A percentile compares a stretch with the other conserved stretches of the same genome.
Evolutionary conservation across 1,140 invertebrate genomes (phyloP).

Genomic region (Drosophila lacteicornis): DNA sequence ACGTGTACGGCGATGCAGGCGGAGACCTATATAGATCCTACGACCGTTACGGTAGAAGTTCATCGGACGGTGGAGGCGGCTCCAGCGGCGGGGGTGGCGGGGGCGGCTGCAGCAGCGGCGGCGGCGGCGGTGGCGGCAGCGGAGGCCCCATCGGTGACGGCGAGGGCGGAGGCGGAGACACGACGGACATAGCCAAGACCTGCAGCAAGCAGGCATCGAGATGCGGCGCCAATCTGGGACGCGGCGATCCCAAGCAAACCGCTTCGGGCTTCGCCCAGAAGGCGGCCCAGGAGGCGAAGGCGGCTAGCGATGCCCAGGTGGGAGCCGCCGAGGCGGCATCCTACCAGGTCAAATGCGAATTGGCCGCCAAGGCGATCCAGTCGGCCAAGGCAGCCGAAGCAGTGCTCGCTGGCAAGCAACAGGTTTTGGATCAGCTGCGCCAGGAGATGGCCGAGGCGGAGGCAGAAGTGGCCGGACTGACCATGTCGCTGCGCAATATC

Average conservation of each 20-base stretch:
- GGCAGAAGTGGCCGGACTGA: background rate
- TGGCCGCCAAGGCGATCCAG: slow-evolving; percentile 1
- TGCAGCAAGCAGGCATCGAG: no score
- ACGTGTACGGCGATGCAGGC: no score
- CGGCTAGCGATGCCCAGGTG: slow-evolving; percentile 1
- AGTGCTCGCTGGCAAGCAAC: background rate
- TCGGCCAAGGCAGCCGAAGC: background rate
- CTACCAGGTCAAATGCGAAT: background rate
- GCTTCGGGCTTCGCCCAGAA: background rate
- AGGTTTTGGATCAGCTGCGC: background rate
- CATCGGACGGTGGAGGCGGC: no score
- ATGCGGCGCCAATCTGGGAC: background rate
- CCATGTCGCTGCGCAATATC: background rate
- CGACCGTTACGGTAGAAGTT: no score
- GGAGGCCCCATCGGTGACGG: no score
- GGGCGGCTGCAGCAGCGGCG: no score
- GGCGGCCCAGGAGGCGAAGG: background rate
- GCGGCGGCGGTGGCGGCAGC: no score
- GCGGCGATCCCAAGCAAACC: background rate
- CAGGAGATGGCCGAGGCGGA: background rate
- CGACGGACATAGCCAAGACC: no score
- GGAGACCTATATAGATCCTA: no score
- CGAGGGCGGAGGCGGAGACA: no score
- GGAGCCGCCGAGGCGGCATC: background rate
- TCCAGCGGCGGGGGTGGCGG: no score